Base-by-base conservation (phyloP, 1,140 invertebrate species). In the Hermetia illucens region DNA sequence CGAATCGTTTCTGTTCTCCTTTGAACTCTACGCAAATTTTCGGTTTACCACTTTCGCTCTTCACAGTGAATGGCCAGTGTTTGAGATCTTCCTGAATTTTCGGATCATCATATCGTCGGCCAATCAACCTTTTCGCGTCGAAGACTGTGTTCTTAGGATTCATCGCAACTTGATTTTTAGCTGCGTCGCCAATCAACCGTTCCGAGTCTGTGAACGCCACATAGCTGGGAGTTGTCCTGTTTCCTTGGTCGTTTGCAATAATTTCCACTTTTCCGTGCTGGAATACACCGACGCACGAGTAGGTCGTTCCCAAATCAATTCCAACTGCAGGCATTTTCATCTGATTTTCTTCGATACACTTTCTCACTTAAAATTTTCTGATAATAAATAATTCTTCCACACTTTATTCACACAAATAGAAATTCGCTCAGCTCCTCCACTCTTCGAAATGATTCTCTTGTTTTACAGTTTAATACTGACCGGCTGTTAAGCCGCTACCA, bases 211-310 rank as follows among this genome's bases (percentile, higher is more conserved):
- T 89, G 61, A 94, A 94, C 3, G 87, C 88, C 10, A 94, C 88
- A 58, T 88, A 92, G 37, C 79, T 82, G 3, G 87, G 85, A 13
- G 87, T 91, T 12, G 85, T 91, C 39, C 86, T 68, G 57, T 92
- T 90, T 25, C 89, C 89, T 60, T 91, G 86, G 48, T 92, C 85
- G 49, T 93, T 93, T 27, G 86, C 82, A 34, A 92, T 91, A 46
- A 92, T 91, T 55, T 91, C 86, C 5, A 91, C 85, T 53, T 86
- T 82, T 21, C 85, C 82, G 53, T 89, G 69, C 49, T 81, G 75
- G 52, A 79, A 85, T 2, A 84, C 78, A 30, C 75, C 82, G 3
- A 86, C 82, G 48, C 81, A 83, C 5, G 79, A 83, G 50, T 79
- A 83, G 2, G 82, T 85, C 4, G 82, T 85, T 12, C 81, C 82